Percentiles rank a stretch among this genome's conserved stretches.
These are phyloP conservation scores for Leuctra nigra DNA, from an alignment of 2,888 invertebrate genomes.

Conservation along the genomic window DNA sequence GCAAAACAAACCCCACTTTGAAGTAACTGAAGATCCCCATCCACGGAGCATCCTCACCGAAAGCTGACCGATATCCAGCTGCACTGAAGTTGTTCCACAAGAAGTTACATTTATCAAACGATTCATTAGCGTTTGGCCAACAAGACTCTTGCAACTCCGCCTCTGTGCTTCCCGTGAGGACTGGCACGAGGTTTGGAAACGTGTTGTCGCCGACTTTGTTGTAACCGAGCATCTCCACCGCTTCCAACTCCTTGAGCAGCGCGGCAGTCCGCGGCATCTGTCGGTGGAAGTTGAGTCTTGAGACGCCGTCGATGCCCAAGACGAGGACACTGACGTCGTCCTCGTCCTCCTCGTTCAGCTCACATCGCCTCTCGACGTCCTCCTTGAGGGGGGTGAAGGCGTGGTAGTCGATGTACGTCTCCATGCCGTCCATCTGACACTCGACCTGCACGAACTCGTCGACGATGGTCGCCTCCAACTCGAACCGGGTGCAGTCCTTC, in stretches of 20 bases:
- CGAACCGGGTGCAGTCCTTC: background rate
- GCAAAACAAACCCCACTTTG: conserved; percentile 63
- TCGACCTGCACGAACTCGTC: conserved; percentile 14
- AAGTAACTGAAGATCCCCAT: conserved; percentile 76
- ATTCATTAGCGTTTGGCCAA: conserved; percentile 47
- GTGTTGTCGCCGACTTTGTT: conserved; percentile 94
- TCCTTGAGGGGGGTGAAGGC: background rate
- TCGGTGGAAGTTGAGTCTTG: conserved; percentile 75
- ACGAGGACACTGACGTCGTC: conserved; percentile 57
- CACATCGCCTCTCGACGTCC: background rate
- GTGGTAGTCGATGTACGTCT: background rate
- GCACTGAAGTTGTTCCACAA: conserved; percentile 75
- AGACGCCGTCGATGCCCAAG: conserved; percentile 79
- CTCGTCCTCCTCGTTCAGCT: background rate
- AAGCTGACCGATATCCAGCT: conserved; percentile 66
- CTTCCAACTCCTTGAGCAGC: conserved; percentile 55
- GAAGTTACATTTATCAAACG: conserved; percentile 74
- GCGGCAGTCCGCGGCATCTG: conserved; percentile 69
- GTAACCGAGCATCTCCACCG: conserved; percentile 77
- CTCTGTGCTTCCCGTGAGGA: conserved; percentile 64
- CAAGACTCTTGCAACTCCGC: conserved; percentile 58
- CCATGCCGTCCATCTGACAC: background rate
- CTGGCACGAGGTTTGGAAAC: conserved; percentile 80
- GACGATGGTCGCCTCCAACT: background rate
- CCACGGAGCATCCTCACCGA: conserved; percentile 73